phyloP scores from a whole-genome alignment of 2,797 vertebrate species.

The Darevskia mixta region DNA sequence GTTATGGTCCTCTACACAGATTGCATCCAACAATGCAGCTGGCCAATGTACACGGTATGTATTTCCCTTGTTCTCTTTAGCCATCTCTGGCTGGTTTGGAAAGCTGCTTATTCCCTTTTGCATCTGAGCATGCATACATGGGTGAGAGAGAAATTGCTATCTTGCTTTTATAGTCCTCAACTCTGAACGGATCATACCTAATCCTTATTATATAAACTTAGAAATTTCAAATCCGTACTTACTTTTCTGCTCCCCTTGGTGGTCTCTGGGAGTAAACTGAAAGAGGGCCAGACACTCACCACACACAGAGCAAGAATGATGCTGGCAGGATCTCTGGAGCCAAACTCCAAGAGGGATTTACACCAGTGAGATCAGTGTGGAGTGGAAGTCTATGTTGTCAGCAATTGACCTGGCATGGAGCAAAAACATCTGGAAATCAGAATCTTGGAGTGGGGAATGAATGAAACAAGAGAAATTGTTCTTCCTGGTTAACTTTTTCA shows the following conservation, averaged over 20 bases:
- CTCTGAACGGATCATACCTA: no score
- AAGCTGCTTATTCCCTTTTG: not conserved
- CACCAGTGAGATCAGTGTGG: not conserved
- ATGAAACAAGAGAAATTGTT: not conserved
- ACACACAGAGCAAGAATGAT: not conserved
- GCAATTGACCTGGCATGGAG: not conserved
- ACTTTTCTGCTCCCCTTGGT: not conserved
- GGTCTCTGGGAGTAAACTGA: not conserved
- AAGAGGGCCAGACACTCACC: not conserved
- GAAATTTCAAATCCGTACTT: not conserved
- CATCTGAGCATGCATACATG: not conserved
- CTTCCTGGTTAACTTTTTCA: not conserved
- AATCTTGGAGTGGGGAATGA: not conserved
- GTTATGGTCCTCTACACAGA: constrained; percentile 81
- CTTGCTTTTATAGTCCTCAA: not conserved
- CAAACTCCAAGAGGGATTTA: no score
- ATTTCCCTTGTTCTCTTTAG: not conserved
- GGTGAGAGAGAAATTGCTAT: not conserved
- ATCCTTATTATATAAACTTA: not conserved
- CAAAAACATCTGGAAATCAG: not conserved
- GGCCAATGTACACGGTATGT: constrained; percentile 84
- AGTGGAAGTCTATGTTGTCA: not conserved
- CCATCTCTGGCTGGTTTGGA: not conserved
- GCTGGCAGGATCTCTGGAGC: not conserved
- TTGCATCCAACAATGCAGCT: constrained; percentile 82